A percentile compares a stretch with the other conserved stretches of the same genome.
Conservation (phyloP, 2,113 vertebrate genomes). For the Tympanuchus pallidicinctus region DNA sequence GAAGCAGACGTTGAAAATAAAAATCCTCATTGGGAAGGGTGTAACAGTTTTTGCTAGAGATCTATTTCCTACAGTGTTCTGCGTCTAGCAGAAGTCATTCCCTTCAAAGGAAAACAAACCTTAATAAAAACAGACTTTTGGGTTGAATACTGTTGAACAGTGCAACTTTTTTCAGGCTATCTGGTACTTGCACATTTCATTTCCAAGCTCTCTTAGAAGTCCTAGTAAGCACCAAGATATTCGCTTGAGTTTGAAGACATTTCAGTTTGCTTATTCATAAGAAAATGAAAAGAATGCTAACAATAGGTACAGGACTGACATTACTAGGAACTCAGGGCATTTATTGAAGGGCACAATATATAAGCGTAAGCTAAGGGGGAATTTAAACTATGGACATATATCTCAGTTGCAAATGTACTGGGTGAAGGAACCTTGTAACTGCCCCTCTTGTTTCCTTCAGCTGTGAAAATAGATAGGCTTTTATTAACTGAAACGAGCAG, state of each 20-base stretch:
- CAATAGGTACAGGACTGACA: neutral
- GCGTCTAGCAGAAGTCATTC: neutral
- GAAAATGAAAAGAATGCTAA: neutral
- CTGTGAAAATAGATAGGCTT: neutral
- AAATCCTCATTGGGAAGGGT: neutral
- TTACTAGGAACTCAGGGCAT: neutral
- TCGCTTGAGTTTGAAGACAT: neutral
- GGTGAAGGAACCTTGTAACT: neutral
- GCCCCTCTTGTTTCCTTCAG: neutral
- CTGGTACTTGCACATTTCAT: neutral
- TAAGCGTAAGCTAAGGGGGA: neutral
- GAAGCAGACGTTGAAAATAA: constrained; percentile 34
- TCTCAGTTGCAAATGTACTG: neutral
- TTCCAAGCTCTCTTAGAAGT: neutral
- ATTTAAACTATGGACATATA: neutral
- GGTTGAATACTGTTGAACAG: neutral
- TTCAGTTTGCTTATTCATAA: neutral
- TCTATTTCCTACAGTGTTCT: neutral
- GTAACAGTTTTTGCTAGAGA: neutral
- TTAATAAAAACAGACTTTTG: neutral
- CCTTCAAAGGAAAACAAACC: neutral
- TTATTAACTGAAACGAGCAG: neutral
- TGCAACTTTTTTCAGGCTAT: neutral
- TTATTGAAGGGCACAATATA: neutral
- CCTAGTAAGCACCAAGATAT: neutral